Base-by-base conservation (phyloP, 2,888 invertebrate species). In the Ormyrus rosae region DNA sequence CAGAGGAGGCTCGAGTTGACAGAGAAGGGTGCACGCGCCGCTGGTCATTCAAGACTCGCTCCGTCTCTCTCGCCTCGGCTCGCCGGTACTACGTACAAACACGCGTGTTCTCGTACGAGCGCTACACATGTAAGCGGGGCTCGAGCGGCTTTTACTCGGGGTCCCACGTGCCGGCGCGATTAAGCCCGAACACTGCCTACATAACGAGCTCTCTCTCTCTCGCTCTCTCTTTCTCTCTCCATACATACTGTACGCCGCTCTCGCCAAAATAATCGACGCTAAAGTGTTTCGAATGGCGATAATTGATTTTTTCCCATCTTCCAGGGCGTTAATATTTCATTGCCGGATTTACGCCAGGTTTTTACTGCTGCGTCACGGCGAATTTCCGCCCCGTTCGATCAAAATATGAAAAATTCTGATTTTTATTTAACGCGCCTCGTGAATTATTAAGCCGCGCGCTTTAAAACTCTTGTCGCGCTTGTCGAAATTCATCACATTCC, bases 61-160 rank as follows among this genome's bases (percentile, higher is more conserved):
- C 55, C 53, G n/a, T n/a, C 71, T 69, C 69, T 8, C 10, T 75
- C 60, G 60, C 60, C 64, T 74, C 55, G n/a, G 13, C 60, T 65
- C 67, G n/a, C 11, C 45, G 48, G 13, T 45, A 46, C 19, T 11
- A 56, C 63, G 68, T 72, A 81, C 68, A 77, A 77, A 77, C 81
- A 69, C 56, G 70, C 75, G 53, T 75, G 75, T 75, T 73, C 58
- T 53, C 64, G 58, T 65, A 71, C 80, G 61, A 80, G 70, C 55
- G 45, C 67, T 75, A 80, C 75, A 80, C 75, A 67, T 80, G 80
- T 80, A 80, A 80, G 71, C 71, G 61, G 55, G 74, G 74, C 72
- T 71, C 74, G 82, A 82, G 83, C 84, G 72, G 77, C 77, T 80
- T 83, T 85, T 83, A 82, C 84, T 83, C 83, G 67, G 69, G 79